These are phyloP conservation scores for Megalops cyprinoides DNA, from an alignment of 2,797 vertebrate genomes.

Conservation along the genomic window DNA sequence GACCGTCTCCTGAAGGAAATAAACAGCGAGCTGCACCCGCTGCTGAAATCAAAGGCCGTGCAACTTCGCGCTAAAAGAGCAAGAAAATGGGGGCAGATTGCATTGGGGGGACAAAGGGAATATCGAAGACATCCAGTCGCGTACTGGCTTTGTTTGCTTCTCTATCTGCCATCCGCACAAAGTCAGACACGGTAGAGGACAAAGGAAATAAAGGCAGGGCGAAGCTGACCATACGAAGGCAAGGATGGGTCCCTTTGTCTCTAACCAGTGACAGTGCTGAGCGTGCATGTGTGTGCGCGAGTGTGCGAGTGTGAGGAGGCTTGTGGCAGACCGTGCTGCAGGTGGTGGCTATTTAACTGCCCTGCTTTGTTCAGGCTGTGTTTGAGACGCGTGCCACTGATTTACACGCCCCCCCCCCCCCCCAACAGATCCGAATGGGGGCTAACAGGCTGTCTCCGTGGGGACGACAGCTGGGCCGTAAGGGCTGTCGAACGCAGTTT, in stretches of 20 bases:
- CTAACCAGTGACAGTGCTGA: background rate
- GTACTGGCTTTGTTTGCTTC: background rate
- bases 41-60: background rate
- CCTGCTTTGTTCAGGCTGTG: conserved; percentile 30
- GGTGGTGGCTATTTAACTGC: conserved; percentile 27
- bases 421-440: background rate
- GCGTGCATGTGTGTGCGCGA: background rate
- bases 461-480: conserved; percentile 65
- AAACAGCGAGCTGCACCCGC: background rate
- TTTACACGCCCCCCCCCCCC: background rate
- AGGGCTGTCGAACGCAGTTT: conserved; percentile 58
- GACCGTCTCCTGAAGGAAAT: background rate
- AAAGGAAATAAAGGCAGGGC: background rate
- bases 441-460: background rate
- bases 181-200: background rate
- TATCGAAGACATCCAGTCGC: background rate
- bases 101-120: background rate
- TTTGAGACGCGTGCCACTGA: background rate
- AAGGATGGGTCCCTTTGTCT: background rate
- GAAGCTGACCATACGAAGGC: background rate
- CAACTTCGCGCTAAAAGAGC: no score
- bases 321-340: conserved; percentile 18
- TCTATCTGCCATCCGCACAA: background rate
- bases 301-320: background rate
- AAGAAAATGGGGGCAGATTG: background rate